A percentile compares a stretch with the other conserved stretches of the same genome.
Conservation (phyloP, 2,888 invertebrate species). For the Tetheella fluctuosa region DNA sequence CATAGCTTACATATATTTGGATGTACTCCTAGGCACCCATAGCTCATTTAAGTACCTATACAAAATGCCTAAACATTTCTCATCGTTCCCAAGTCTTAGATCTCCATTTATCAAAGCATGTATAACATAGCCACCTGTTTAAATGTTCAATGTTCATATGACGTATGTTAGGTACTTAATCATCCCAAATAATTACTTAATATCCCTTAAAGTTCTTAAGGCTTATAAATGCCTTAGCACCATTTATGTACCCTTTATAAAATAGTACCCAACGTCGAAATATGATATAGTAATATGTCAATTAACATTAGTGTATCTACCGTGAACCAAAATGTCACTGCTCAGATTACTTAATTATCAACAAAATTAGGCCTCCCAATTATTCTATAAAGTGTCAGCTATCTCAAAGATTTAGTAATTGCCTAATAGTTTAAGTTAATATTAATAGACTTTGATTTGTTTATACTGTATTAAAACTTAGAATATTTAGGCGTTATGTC, state of each 20-base stretch:
- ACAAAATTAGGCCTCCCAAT: conserved; percentile 7
- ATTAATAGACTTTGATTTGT: too few species aligned
- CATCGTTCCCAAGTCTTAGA: neutral
- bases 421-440: too few species aligned
- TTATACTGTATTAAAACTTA: too few species aligned
- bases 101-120: neutral
- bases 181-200: neutral
- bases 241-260: neutral
- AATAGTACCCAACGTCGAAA: neutral
- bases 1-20: neutral
- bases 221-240: neutral
- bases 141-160: too few species aligned
- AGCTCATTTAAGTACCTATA: neutral
- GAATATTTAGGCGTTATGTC: too few species aligned
- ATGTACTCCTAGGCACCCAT: neutral
- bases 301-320: neutral
- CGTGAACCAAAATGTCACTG: neutral
- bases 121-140: neutral
- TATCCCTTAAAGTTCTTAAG: neutral
- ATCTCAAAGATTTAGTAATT: too few species aligned
- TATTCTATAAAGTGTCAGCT: neutral
- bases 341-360: neutral
- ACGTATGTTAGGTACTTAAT: neutral
- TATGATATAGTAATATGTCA: neutral
- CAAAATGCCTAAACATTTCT: neutral